Evolutionary conservation across 2,888 invertebrate species (phyloP), one percentile per base, ranked within the genome.

Genomic region (Pachycephus smyrnensis): DNA sequence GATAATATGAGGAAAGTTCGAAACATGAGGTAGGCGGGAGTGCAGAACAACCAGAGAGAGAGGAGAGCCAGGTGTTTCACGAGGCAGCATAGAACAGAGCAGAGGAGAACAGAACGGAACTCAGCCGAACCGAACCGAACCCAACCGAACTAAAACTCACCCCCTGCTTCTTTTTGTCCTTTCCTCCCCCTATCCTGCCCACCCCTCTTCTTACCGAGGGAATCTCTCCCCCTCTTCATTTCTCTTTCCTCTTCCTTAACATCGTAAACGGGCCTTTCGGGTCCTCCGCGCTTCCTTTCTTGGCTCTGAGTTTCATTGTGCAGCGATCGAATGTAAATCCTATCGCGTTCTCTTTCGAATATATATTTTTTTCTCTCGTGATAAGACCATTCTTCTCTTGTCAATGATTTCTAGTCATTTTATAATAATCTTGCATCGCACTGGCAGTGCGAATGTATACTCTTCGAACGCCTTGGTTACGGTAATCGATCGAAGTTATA

Each of bases 51-150:
- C 77, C 80, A 73, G 74, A 75, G 75, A 77, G 55, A 74, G 55
- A 82, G 85, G 82, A 82, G 79, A 86, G 87, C 89, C 89, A 89
- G 88, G 88, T 88, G 89, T 89, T 88, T 86, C 84, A 80, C 84
- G 82, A 83, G 84, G 85, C 84, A 86, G 83, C 83, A 82, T 82
- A 81, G 85, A 84, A 84, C 81, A 80, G 80, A 82, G 81, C 86
- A 71, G 31, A 71, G 31, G 6, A 32, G 71, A 31, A 32, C 12
- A 32, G 31, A 55, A 71, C 31, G 32, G 71, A 31, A 31, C 71
- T 71, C 71, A 23, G 55, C 55, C 55, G 55, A 55, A 55, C 55
- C 55, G 55, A 55, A 23, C 55, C 55, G 55, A 55, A 9, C 55
- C 55, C 55, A 55, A 55, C 55, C 55, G 55, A 55, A 55, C 55